Percentiles rank a stretch among this genome's conserved stretches.
Conservation (phyloP, 2,113 vertebrate genomes). For the Dendropsophus ebraccatus region DNA sequence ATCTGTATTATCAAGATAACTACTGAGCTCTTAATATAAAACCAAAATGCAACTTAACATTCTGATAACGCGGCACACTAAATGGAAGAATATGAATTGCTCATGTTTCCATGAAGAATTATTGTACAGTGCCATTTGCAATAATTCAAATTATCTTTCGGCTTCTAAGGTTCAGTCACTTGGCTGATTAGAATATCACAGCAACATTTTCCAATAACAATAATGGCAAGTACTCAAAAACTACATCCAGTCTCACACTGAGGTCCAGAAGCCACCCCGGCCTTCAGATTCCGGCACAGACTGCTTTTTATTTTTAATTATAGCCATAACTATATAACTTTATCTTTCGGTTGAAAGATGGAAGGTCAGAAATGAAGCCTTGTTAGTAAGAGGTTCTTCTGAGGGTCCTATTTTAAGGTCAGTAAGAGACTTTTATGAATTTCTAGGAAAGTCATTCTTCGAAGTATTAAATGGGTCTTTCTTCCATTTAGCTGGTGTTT, state of each 20-base stretch:
- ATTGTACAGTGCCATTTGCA: background rate
- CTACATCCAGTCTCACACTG: background rate
- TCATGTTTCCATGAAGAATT: background rate
- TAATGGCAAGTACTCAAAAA: background rate
- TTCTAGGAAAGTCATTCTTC: background rate
- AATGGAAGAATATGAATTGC: background rate
- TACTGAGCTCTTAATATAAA: constrained; percentile 2
- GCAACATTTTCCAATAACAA: background rate
- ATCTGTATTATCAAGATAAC: background rate
- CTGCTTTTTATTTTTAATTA: constrained; percentile 9
- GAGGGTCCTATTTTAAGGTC: background rate
- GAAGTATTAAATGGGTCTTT: background rate
- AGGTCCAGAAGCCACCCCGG: background rate
- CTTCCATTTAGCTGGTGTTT: background rate
- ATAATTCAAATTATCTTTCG: background rate
- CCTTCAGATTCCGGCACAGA: background rate
- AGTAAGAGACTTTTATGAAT: background rate
- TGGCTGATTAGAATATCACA: background rate
- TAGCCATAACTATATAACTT: background rate
- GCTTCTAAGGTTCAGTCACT: background rate
- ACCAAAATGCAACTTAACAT: background rate
- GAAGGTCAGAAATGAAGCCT: background rate
- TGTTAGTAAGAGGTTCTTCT: background rate
- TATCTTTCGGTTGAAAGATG: background rate
- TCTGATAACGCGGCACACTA: background rate